Conservation (phyloP, 2,888 invertebrate genomes). For the Tetrapedia diversipes region DNA sequence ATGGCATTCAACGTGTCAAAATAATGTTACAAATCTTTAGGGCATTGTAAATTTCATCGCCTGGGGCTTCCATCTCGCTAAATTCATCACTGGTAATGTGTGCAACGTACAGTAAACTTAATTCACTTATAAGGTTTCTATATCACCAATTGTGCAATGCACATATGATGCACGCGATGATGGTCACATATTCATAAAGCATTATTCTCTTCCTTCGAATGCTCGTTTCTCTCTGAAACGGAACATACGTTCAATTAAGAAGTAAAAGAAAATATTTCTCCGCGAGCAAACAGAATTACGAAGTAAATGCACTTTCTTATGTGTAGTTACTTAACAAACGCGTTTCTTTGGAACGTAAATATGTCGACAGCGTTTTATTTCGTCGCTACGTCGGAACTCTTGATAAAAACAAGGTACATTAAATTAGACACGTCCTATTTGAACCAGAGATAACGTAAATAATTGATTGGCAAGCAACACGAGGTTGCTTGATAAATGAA, state of each 20-base stretch:
- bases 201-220: not conserved
- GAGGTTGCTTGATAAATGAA: not conserved
- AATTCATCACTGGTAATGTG: too few species aligned
- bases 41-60: too few species aligned
- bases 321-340: not conserved
- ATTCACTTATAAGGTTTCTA: too few species aligned
- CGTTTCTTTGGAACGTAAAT: not conserved
- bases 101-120: too few species aligned
- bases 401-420: not conserved
- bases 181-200: not conserved
- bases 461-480: not conserved
- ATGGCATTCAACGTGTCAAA: too few species aligned
- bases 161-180: too few species aligned
- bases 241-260: not conserved
- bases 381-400: not conserved
- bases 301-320: not conserved
- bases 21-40: too few species aligned
- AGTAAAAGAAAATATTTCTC: not conserved
- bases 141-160: too few species aligned
- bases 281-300: not conserved
- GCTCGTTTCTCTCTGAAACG: not conserved
- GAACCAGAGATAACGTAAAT: not conserved
- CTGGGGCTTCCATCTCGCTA: too few species aligned
- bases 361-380: conserved; percentile 1
- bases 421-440: not conserved